Conservation (phyloP, 2,888 invertebrate genomes). For the Arctia plantaginis region DNA sequence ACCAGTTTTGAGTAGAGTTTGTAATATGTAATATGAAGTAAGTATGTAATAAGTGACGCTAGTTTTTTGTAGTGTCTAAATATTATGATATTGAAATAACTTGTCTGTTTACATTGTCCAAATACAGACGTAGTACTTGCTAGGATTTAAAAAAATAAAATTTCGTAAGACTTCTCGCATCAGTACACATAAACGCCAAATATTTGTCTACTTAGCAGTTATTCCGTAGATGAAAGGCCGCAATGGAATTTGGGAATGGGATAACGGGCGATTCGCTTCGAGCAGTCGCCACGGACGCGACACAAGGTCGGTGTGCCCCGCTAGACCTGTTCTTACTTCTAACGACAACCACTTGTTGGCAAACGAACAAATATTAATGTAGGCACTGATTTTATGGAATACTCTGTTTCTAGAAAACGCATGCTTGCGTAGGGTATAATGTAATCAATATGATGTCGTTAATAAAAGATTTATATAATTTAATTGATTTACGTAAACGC, state of each 20-base stretch:
- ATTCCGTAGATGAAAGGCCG: constrained; percentile 48
- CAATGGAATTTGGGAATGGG: constrained; percentile 70
- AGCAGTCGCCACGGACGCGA: constrained; percentile 43
- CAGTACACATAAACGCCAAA: constrained; percentile 16
- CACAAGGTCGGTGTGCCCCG: constrained; percentile 70
- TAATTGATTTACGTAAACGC: background rate
- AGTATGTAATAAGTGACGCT: no score
- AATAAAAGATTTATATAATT: background rate
- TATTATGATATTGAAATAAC: background rate
- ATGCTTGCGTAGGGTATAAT: background rate
- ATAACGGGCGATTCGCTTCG: constrained; percentile 53
- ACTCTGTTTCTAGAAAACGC: background rate
- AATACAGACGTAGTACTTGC: background rate
- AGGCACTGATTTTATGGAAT: constrained; percentile 19
- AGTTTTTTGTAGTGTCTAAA: background rate
- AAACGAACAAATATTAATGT: constrained; percentile 29
- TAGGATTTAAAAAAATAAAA: background rate
- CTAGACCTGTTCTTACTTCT: constrained; percentile 49
- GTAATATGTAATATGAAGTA: no score
- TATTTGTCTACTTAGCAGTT: constrained; percentile 23
- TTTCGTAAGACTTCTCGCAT: background rate
- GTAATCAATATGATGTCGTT: background rate
- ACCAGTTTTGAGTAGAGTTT: background rate
- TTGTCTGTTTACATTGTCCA: background rate
- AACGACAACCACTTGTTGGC: constrained; percentile 36